Base-by-base conservation (phyloP, 2,797 vertebrate species). In the Chelonia mydas region DNA sequence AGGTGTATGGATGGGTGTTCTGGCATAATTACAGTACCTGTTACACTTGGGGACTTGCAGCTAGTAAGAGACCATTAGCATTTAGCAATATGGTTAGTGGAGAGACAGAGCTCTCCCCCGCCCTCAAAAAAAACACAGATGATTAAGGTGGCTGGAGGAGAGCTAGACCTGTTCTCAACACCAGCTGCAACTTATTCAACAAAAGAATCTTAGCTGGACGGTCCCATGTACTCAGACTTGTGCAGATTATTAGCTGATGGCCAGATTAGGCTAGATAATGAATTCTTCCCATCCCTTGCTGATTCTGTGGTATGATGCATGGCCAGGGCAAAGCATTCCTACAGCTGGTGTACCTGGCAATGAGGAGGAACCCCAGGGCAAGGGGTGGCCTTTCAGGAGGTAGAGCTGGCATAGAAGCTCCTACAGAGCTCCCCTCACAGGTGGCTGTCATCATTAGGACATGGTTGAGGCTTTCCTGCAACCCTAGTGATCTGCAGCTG, bases 201-300 rank as follows among this genome's bases (percentile, higher is more conserved):
- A 79, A n/a, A 31, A 53, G 7, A 49, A 17, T 8, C 50, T 0
- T 33, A 17, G 3, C 1, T 1, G 15, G n/a, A 41, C 0, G 1
- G 12, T 65, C 5, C 8, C 50, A 33, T 11, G 33, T 27, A 33
- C 54, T 80, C 59, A 1, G 11, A 11, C 25, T 28, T 41, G n/a
- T 53, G 7, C 31, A 5, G 10, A 1, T 4, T 5, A 41, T 13
- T 27, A 33, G 28, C 37, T 47, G 37, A 15, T 16, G 27, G 25
- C 74, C 72, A 1, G 1, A 15, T 3, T 12, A 33, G 37, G 80
- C 74, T 25, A 81, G 72, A 4, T 15, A 19, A 10, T 1, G 9
- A 54, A 41, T 50, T 50, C 31, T 51, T 79, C 68, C 27, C 13
- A 1, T 31, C 19, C 6, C 57, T 17, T 7, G 5, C 68, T 17